Base-by-base conservation (phyloP, 2,888 invertebrate genomes). In the Glomeris marginata region DNA sequence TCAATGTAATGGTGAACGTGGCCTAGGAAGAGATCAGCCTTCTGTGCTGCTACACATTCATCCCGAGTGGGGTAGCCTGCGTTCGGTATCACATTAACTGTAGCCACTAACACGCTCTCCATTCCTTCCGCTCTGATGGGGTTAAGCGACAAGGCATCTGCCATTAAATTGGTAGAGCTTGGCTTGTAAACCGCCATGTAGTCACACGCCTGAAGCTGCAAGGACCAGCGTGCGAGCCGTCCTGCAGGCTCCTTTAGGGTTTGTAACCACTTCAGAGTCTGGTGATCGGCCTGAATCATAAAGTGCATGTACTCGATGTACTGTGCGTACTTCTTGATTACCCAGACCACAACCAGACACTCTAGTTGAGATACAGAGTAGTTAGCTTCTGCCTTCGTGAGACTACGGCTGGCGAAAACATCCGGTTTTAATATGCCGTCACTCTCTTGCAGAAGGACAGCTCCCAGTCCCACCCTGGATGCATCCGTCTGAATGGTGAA, bases 221-320 rank as follows among this genome's bases (percentile, higher is more conserved):
- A 41, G 0, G 66, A 64, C 71, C 70, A 72, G 36, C 71, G 54
- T 1, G 64, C 65, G 0, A 73, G 53, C 33, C 69, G 52, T 11
- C 68, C 68, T n/a, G 61, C 59, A 0, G 65, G 64, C 6, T 68
- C 60, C 52, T 68, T 67, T 4, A 68, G 36, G 0, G 58, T 56
- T 52, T 66, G 54, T 4, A 72, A 53, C 66, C 69, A 73, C 61
- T 66, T 65, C 34, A 73, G 57, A 0, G 70, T 66, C 51, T 68
- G 64, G 49, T 71, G 72, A 51, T 72, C 72, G 0, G 67, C 69
- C 3, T 62, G 53, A 0, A 71, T 57, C 1, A 54, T 54, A 20
- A 69, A 65, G 1, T 56, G 44, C 5, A 59, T 37, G 1, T 64
- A 62, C 47, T 67, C 65, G 0, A 71, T 55, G 51, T 66, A 72